Conservation (phyloP, 2,113 vertebrate genomes). For the Prochilodus magdalenae region DNA sequence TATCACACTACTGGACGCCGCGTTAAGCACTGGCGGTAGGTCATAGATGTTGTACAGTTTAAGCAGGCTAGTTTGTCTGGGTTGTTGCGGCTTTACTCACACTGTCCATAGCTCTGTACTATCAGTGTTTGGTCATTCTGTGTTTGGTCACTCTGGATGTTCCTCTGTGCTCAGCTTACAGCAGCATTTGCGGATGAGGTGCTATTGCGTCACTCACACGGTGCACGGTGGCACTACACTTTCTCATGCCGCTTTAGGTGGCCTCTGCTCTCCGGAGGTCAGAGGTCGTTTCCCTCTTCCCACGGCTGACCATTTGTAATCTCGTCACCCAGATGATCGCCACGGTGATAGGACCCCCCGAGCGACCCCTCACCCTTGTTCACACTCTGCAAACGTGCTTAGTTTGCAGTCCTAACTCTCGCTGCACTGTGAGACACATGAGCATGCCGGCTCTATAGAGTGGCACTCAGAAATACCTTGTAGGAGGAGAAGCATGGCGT, state of each 20-base stretch:
- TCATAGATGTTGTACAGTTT: background rate
- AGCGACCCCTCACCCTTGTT: conserved; percentile 31
- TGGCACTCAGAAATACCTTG: too few relatives aligned
- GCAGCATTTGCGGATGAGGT: background rate
- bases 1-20: too few relatives aligned
- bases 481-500: too few relatives aligned
- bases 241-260: conserved; percentile 63
- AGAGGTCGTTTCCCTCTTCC: conserved; percentile 61
- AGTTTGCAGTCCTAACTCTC: background rate
- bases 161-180: background rate
- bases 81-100: too few relatives aligned
- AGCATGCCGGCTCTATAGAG: too few relatives aligned
- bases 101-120: background rate
- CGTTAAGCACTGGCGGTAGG: too few relatives aligned
- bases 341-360: conserved; percentile 11
- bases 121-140: background rate
- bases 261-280: conserved; percentile 57
- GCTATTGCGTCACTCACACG: background rate
- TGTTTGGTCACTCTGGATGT: background rate
- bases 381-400: conserved; percentile 23
- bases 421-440: background rate
- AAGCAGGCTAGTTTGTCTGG: background rate
- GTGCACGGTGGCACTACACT: conserved; percentile 4
- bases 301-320: conserved; percentile 55
- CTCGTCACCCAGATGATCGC: conserved; percentile 49